Conservation (phyloP, 2,797 vertebrate genomes). For the Sitta carolinensis region DNA sequence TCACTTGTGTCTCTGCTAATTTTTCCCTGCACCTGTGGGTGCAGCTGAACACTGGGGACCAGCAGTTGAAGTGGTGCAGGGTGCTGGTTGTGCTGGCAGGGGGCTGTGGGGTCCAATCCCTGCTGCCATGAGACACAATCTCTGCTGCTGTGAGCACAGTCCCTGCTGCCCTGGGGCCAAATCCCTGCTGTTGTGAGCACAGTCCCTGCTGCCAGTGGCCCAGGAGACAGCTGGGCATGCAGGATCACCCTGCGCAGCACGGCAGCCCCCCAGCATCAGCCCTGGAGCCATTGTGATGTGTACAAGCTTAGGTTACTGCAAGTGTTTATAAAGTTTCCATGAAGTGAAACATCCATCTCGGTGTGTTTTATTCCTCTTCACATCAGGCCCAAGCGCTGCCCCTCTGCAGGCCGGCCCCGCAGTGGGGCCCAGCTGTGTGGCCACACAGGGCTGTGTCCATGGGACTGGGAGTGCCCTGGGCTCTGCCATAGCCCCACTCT, state of each 20-base stretch:
- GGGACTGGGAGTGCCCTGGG: background rate
- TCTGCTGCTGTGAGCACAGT: background rate
- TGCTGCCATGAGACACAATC: background rate
- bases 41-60: background rate
- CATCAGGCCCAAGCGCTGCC: fast-evolving
- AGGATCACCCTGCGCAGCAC: fast-evolving
- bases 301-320: background rate
- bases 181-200: background rate
- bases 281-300: background rate
- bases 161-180: background rate
- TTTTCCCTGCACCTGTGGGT: background rate
- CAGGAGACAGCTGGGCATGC: background rate
- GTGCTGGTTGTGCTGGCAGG: background rate
- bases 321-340: constrained; percentile 38
- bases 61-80: fast-evolving
- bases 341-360: background rate
- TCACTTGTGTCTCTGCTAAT: background rate
- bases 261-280: background rate
- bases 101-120: too few relatives aligned
- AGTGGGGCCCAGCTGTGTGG: background rate
- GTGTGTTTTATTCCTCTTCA: background rate
- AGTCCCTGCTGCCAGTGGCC: background rate
- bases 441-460: background rate
- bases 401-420: background rate
- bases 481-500: background rate